Evolutionary conservation across 2,888 invertebrate genomes (phyloP).

Genomic region (Leptinotarsa rubiginosa): DNA sequence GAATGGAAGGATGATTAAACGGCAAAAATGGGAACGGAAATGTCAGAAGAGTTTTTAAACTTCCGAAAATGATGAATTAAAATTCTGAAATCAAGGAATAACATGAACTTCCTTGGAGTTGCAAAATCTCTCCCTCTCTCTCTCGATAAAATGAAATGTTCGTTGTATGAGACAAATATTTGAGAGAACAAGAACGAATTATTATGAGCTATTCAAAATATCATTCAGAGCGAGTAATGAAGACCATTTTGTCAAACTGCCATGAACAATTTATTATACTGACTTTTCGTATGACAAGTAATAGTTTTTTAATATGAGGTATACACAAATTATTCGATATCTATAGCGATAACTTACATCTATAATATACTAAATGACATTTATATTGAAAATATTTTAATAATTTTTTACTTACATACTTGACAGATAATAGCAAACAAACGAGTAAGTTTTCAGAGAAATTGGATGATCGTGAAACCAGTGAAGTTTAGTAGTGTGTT

Average conservation of each 20-base stretch:
- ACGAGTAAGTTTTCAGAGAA: no score
- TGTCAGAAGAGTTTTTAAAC: slow-evolving; percentile 41
- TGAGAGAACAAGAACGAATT: neutral
- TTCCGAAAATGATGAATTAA: slow-evolving; percentile 42
- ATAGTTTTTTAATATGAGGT: no score
- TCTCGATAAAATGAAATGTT: slow-evolving; percentile 20
- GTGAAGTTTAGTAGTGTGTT: no score
- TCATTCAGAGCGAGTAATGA: no score
- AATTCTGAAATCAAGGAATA: slow-evolving; percentile 40
- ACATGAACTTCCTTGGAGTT: slow-evolving; percentile 23
- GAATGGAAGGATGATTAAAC: slow-evolving; percentile 46
- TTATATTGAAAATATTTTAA: no score
- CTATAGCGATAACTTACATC: no score
- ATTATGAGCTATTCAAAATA: neutral
- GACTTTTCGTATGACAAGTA: no score
- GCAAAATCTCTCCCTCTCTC: neutral
- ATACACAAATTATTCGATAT: no score
- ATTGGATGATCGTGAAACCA: no score
- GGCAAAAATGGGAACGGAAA: slow-evolving; percentile 44
- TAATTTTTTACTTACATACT: no score
- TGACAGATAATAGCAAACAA: no score
- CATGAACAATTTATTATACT: neutral
- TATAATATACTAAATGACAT: no score
- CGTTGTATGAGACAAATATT: slow-evolving; percentile 29
- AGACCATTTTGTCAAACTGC: neutral